Evolutionary conservation across 2,797 vertebrate species (phyloP).

Genomic region (Hippopotamyrus pictus): DNA sequence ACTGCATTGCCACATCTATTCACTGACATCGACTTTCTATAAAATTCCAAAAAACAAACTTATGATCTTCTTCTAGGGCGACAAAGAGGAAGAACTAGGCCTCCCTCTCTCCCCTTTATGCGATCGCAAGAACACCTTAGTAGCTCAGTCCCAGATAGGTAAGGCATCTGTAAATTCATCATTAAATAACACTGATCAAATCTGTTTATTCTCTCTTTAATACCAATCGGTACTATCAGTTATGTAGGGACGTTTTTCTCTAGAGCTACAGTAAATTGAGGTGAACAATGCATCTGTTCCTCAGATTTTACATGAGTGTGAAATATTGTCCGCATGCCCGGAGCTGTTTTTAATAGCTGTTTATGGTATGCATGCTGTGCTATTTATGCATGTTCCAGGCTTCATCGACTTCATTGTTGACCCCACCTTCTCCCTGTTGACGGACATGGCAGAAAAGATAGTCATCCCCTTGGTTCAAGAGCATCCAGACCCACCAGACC

Average conservation of each 20-base stretch:
- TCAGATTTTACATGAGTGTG: neutral
- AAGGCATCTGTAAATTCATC: conserved; percentile 6
- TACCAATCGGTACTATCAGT: neutral
- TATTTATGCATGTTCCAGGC: conserved; percentile 52
- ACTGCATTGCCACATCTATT: neutral
- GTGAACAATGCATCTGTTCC: neutral
- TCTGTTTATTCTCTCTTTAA: neutral
- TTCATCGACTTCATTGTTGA: conserved; percentile 94
- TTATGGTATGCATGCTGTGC: neutral
- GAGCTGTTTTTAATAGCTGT: neutral
- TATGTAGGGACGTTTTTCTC: neutral
- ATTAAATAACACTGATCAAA: neutral
- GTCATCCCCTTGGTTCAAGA: conserved; percentile 78
- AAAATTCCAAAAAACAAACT: neutral
- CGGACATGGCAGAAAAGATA: conserved; percentile 85
- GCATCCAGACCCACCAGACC: conserved; percentile 59
- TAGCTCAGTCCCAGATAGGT: conserved; percentile 93
- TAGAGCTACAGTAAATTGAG: neutral
- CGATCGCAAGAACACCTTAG: conserved; percentile 80
- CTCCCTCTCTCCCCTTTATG: conserved; percentile 87
- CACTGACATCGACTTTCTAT: neutral
- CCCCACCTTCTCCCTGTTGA: conserved; percentile 86
- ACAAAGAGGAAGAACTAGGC: conserved; percentile 85
- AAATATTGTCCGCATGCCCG: neutral
- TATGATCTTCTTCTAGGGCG: conserved; percentile 69